Conservation (phyloP, 2,113 vertebrate genomes). For the Tretioscincus oriximinensis region DNA sequence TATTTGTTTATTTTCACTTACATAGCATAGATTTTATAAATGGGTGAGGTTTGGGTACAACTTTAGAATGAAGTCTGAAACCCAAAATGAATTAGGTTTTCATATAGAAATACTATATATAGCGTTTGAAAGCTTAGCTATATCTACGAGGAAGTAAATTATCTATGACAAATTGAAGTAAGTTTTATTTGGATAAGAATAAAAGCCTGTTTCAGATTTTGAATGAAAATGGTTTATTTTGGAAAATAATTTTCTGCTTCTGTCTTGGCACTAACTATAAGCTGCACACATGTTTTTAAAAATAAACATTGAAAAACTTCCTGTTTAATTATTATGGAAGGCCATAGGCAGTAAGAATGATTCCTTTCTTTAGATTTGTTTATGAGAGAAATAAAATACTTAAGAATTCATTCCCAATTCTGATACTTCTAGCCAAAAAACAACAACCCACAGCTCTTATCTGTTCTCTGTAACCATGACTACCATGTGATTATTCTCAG, state of each 20-base stretch:
- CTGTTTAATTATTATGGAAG: slow-evolving; percentile 45
- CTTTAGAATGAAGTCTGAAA: not conserved
- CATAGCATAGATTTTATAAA: no score
- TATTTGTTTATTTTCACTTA: no score
- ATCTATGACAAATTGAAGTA: not conserved
- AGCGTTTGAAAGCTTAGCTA: not conserved
- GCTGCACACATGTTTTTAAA: slow-evolving; percentile 20
- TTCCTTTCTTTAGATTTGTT: no score
- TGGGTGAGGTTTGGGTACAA: no score
- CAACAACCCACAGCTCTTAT: slow-evolving; percentile 52
- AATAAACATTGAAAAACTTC: slow-evolving; percentile 37
- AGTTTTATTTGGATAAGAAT: not conserved
- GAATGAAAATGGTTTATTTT: slow-evolving; percentile 33
- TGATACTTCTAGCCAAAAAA: slow-evolving; percentile 63
- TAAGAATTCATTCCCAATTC: slow-evolving; percentile 59
- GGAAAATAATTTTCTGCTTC: slow-evolving; percentile 36
- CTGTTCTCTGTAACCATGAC: slow-evolving; percentile 60
- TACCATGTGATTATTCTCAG: slow-evolving; percentile 59
- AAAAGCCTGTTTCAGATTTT: not conserved
- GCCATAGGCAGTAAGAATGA: slow-evolving; percentile 39
- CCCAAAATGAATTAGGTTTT: not conserved
- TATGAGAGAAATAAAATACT: slow-evolving; percentile 48
- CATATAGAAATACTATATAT: not conserved
- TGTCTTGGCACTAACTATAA: slow-evolving; percentile 27
- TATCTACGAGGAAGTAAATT: not conserved